phyloP scores from a whole-genome alignment of 2,797 vertebrate genomes.

The Lepus oiostolus region DNA sequence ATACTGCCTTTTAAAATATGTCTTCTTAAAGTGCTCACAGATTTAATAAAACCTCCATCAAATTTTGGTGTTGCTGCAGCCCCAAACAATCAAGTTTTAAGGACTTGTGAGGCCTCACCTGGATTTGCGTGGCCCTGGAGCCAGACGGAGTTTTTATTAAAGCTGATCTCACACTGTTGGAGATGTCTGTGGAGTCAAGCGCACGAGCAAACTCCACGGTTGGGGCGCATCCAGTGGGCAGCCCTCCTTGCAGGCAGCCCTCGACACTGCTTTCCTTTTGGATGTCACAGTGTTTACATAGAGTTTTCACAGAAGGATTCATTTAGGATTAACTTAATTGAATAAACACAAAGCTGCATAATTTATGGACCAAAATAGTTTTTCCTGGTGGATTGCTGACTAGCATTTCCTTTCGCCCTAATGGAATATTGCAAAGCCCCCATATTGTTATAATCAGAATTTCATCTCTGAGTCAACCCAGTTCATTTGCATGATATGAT shows the following conservation, averaged over 20 bases:
- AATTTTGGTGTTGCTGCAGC: conserved; percentile 22
- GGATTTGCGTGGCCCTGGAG: not conserved
- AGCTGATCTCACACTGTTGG: conserved; percentile 71
- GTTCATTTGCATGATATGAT: conserved; percentile 83
- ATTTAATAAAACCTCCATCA: conserved; percentile 84
- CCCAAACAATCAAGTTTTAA: conserved; percentile 75
- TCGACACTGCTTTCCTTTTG: conserved; percentile 45
- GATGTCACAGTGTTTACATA: conserved; percentile 64
- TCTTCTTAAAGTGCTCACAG: conserved; percentile 71
- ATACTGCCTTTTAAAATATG: conserved; percentile 76
- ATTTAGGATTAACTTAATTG: conserved; percentile 85
- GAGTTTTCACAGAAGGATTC: conserved; percentile 81
- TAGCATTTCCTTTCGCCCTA: conserved; percentile 84
- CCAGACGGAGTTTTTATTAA: conserved; percentile 85
- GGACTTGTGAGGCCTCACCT: conserved; percentile 73
- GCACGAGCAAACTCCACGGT: not conserved
- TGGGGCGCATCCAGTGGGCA: not conserved
- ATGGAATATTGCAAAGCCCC: conserved; percentile 72
- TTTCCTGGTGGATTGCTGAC: conserved; percentile 80
- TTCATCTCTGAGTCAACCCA: conserved; percentile 80
- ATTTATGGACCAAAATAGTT: conserved; percentile 85
- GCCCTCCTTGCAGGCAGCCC: not conserved
- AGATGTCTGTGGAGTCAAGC: conserved; percentile 54
- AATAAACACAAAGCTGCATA: conserved; percentile 86
- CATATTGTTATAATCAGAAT: conserved; percentile 85